Evolutionary conservation across 1,140 invertebrate genomes (phyloP).

Genomic region (Cardiocondyla obscurior): DNA sequence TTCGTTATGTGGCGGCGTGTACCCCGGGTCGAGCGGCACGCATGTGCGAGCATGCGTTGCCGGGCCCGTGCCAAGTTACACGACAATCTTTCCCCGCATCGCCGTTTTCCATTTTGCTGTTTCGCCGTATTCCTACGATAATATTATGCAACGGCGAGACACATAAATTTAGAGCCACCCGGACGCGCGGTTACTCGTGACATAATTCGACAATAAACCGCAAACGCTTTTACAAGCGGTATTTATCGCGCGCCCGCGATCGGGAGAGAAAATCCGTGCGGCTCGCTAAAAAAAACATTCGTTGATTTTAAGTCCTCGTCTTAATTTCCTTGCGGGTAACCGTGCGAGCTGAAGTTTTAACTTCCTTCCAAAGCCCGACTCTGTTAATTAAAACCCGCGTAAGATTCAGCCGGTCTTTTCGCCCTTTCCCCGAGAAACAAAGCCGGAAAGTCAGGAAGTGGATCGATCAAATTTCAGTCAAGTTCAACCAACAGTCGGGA

Average conservation of each 20-base stretch:
- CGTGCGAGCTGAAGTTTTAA: neutral
- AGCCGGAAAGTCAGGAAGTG: neutral
- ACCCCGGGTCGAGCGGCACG: neutral
- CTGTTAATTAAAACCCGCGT: constrained; percentile 4
- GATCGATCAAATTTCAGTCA: neutral
- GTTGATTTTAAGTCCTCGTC: neutral
- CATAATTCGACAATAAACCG: constrained; percentile 11
- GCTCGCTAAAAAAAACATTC: neutral
- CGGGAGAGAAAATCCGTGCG: neutral
- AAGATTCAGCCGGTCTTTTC: constrained; percentile 1
- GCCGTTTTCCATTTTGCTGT: constrained; percentile 31
- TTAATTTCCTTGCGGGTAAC: neutral
- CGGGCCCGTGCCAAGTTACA: neutral
- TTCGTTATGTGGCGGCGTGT: constrained; percentile 35
- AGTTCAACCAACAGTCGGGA: neutral
- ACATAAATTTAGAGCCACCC: neutral
- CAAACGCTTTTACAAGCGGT: neutral
- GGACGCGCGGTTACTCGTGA: neutral
- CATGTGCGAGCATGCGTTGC: constrained; percentile 11
- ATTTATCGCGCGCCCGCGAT: neutral
- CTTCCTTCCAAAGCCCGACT: no score
- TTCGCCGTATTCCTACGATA: constrained; percentile 43
- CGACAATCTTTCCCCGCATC: constrained; percentile 34
- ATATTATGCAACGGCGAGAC: constrained; percentile 50
- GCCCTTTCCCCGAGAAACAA: neutral